Evolutionary conservation across 64 coral and sea anemone species (phyloP), one percentile per base, ranked within the genome.

Genomic region (Acropora yongei): DNA sequence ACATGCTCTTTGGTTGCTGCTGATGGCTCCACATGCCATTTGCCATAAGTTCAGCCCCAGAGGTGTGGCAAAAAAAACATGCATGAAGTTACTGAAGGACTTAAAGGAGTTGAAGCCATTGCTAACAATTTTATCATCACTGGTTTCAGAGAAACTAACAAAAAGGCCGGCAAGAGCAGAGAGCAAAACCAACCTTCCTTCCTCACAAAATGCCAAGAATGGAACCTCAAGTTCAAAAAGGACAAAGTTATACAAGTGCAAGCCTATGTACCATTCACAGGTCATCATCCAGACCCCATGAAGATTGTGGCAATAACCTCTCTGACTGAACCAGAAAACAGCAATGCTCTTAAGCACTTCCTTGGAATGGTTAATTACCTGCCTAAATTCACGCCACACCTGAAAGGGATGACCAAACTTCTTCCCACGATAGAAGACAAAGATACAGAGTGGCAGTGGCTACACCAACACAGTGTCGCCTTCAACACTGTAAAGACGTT

Each of bases 121-220:
- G 79, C 79, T 42, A 50, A 82, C 20, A 16, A 82, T 18, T 82
- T 82, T 63, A 41, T 49, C 8, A 82, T 82, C 45, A n/a, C 79
- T 55, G 79, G 79, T 16, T 82, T 82, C 13, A 50, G 79, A 1
- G 1, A 5, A 3, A 55, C 13, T 11, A 43, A 1, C 20, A 18
- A 55, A 49, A 17, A 51, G 20, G 79, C 58, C 4, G 2, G 58
- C 47, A 43, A 53, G 41, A 41, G 79, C 45, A 48, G n/a, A 14
- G 44, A 82, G 20, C 6, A 42, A 57, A 60, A 57, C 5, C 17
- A 82, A 13, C 3, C 49, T 10, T 20, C 79, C 10, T 82, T 82
- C 47, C 44, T 49, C 44, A 41, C 49, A 50, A 82, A 14, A 49
- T 82, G 44, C 58, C 2, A 17, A n/a, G 44, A 82, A 82, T 82